Conservation (phyloP, 2,113 vertebrate species). For the Chelonoidis abingdonii region DNA sequence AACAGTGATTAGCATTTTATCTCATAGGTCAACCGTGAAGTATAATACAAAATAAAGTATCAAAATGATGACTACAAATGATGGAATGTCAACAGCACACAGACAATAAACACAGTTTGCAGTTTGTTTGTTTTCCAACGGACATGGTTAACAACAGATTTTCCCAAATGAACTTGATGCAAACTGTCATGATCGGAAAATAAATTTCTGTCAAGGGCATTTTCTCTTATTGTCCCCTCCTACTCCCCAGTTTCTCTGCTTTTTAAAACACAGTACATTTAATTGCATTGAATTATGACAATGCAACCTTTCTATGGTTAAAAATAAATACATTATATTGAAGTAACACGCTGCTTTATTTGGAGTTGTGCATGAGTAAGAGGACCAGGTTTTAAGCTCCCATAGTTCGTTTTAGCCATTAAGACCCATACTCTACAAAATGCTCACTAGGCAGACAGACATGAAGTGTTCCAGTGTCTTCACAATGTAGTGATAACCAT, state of each 20-base stretch:
- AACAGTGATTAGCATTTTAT: slow-evolving; percentile 7
- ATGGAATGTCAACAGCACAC: accelerated
- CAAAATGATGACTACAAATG: not conserved
- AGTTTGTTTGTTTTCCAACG: not conserved
- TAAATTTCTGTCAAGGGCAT: not conserved
- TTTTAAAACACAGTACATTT: not conserved
- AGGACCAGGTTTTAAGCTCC: not conserved
- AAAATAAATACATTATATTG: accelerated
- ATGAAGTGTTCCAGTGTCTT: not conserved
- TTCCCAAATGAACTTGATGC: not conserved
- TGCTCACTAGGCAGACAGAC: not conserved
- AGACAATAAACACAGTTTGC: not conserved
- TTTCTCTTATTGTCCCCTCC: accelerated
- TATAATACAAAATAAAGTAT: not conserved
- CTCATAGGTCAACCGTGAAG: slow-evolving; percentile 37
- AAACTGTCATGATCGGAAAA: not conserved
- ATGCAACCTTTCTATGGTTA: not conserved
- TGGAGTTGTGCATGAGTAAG: not conserved
- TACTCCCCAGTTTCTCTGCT: not conserved
- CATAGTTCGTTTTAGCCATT: accelerated
- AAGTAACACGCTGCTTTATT: not conserved
- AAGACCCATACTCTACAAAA: accelerated
- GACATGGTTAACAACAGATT: not conserved
- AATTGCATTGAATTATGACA: not conserved
- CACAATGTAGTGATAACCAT: not conserved